Base-by-base conservation (phyloP, 2,888 invertebrate genomes). In the Habrosyne pyritoides region DNA sequence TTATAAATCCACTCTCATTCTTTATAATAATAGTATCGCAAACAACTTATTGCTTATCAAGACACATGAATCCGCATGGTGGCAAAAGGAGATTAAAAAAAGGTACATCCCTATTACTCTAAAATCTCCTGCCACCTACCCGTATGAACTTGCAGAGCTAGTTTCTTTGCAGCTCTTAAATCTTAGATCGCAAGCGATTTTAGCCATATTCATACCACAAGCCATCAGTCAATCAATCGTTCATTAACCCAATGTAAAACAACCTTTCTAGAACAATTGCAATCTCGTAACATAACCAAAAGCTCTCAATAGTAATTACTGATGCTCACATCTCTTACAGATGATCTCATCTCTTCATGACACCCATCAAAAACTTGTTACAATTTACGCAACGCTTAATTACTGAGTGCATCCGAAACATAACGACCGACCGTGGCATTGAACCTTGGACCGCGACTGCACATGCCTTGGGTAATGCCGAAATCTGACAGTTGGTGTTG, bases 361-460 rank as follows among this genome's bases (percentile, higher is more conserved):
- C 66, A 64, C 60, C 64, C 67, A 63, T 67, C 64, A 50, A 51
- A 52, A 57, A 53, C 55, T 60, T 62, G 65, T 69, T 66, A 60
- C 52, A 55, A 53, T 62, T 75, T 70, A 73, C 70, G 70, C 55
- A 73, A 73, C 36, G 56, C 51, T 53, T 61, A 64, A 68, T 62
- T 52, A 22, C 51, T 56, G 72, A 75, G 69, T 71, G 73, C 75
- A 64, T 68, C 60, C 50, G 53, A 26, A 52, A 53, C 53, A 61
- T 64, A 69, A 74, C 71, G 71, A 69, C 66, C 69, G 79, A 57
- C 80, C 85, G 70, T 84, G 83, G 85, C 86, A 85, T 69, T 87
- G 84, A 87, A 85, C 85, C 73, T 75, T 52, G 53, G 60, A 60
- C 47, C 57, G 57, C 62, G 61, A 66, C 56, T 63, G 71, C 68